A percentile compares a stretch with the other conserved stretches of the same genome.
phyloP scores from a whole-genome alignment of 2,888 invertebrate species.

The Clusia tigrina region DNA sequence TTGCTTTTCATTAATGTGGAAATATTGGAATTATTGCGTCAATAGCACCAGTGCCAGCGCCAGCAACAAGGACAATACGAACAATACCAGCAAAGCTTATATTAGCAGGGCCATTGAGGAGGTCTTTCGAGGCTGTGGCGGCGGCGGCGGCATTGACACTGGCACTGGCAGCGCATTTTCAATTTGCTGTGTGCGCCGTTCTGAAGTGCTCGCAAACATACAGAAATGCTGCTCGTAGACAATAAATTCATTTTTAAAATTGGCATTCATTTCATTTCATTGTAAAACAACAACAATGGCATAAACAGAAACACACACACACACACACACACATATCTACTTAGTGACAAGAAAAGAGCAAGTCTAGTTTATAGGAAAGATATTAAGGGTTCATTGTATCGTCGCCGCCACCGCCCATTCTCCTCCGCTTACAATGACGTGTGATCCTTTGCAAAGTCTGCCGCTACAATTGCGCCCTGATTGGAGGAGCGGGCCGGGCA shows the following conservation, averaged over 20 bases:
- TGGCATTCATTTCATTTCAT: conserved; percentile 42
- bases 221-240: conserved; percentile 24
- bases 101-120: conserved; percentile 7
- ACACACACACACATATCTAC: no score
- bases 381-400: conserved; percentile 13
- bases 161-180: not conserved
- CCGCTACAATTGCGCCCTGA: conserved; percentile 5
- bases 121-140: no score
- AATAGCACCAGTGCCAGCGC: not conserved
- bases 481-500: no score
- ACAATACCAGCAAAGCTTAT: conserved; percentile 19
- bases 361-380: conserved; percentile 9
- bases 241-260: conserved; percentile 37
- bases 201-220: not conserved
- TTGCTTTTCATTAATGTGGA: conserved; percentile 32
- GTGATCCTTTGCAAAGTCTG: no score
- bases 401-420: no score
- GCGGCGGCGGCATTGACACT: not conserved
- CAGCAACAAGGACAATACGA: conserved; percentile 10
- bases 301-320: not conserved
- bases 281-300: not conserved
- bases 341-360: not conserved
- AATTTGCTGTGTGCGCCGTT: not conserved
- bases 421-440: no score
- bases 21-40: conserved; percentile 23